These are phyloP conservation scores for Bombus soroeensis DNA, from an alignment of 1,140 invertebrate species.

Conservation along the genomic window DNA sequence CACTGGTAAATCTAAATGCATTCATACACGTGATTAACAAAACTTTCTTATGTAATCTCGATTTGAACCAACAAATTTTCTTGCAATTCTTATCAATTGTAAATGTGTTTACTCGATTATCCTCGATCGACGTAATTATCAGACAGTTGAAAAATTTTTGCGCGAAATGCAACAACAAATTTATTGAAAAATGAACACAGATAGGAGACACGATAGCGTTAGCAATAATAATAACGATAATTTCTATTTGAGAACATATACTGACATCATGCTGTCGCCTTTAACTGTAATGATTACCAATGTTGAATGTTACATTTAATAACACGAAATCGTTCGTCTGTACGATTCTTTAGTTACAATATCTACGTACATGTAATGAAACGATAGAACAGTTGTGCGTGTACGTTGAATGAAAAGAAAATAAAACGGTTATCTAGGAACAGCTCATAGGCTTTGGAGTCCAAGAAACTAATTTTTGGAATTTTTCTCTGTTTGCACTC, in stretches of 20 bases:
- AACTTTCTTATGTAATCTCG: not conserved
- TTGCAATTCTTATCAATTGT: not conserved
- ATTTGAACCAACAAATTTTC: not conserved
- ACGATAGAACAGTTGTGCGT: no score
- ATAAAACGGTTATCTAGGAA: no score
- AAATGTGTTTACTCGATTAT: not conserved
- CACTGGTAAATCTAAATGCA: no score
- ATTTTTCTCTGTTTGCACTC: no score
- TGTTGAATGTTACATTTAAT: not conserved
- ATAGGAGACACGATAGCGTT: not conserved
- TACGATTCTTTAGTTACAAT: not conserved
- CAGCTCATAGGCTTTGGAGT: no score
- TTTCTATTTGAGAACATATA: not conserved
- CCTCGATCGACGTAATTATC: not conserved
- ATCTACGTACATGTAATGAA: not conserved
- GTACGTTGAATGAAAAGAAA: no score
- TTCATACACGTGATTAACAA: not conserved
- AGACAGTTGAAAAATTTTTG: not conserved
- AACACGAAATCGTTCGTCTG: not conserved
- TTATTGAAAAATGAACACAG: not conserved
- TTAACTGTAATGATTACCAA: not conserved
- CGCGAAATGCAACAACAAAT: not conserved
- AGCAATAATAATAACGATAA: constrained; percentile 18
- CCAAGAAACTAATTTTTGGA: no score
- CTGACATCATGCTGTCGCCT: not conserved